Conservation (phyloP, 1,140 invertebrate genomes). For the Drosophila punjabiensis region DNA sequence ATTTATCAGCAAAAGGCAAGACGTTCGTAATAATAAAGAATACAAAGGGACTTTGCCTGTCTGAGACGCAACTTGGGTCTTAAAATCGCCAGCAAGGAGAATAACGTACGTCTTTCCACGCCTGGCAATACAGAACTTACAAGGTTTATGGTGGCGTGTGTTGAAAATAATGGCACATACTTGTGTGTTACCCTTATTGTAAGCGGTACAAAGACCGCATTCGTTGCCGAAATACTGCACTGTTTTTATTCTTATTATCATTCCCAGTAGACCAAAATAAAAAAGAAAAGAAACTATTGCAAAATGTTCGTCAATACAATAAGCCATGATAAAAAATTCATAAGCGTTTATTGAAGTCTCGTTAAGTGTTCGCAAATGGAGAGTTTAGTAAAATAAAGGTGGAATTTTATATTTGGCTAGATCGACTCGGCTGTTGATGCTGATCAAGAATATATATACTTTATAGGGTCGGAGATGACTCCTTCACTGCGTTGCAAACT, state of each 20-base stretch:
- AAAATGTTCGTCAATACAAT: too few species aligned
- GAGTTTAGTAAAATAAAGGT: too few species aligned
- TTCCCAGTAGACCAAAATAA: neutral
- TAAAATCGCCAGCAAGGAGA: conserved; percentile 8
- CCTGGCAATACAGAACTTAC: neutral
- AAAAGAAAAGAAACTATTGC: neutral
- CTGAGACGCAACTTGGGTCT: conserved; percentile 19
- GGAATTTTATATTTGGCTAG: too few species aligned
- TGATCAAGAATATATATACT: too few species aligned
- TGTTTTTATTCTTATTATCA: too few species aligned
- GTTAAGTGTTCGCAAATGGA: too few species aligned
- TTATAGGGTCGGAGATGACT: too few species aligned
- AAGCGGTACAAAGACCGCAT: neutral
- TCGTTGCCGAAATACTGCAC: neutral
- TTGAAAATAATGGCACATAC: neutral
- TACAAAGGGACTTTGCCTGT: conserved; percentile 7
- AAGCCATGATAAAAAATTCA: too few species aligned
- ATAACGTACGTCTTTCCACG: conserved; percentile 5
- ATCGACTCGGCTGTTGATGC: too few species aligned
- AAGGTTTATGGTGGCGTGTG: conserved; percentile 2
- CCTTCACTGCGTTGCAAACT: too few species aligned
- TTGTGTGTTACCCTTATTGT: neutral
- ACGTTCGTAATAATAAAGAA: conserved; percentile 15
- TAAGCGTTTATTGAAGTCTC: too few species aligned
- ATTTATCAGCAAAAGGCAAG: conserved; percentile 12